Conservation (phyloP, 2,888 invertebrate genomes). For the Atethmia centrago region DNA sequence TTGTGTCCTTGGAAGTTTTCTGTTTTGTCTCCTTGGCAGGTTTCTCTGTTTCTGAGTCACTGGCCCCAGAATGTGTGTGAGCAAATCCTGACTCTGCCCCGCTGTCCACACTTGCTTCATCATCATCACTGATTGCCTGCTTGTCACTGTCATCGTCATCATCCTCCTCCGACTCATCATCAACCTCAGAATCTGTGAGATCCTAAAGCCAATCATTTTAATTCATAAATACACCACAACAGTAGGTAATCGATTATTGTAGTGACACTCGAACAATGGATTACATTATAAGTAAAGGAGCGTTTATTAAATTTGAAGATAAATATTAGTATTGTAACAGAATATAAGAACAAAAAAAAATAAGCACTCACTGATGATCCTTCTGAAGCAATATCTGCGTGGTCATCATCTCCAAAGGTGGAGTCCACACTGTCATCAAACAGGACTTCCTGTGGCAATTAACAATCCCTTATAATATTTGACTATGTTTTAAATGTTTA, state of each 20-base stretch:
- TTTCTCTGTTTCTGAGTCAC: slow-evolving; percentile 71
- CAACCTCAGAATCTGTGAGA: slow-evolving; percentile 79
- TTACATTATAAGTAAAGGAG: slow-evolving; percentile 1
- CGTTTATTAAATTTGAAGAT: background rate
- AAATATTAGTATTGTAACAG: background rate
- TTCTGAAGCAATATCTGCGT: slow-evolving; percentile 68
- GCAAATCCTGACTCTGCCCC: slow-evolving; percentile 83
- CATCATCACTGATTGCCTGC: slow-evolving; percentile 70
- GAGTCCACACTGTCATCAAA: slow-evolving; percentile 91
- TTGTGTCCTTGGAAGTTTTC: slow-evolving; percentile 26
- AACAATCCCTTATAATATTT: background rate
- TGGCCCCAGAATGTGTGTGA: slow-evolving; percentile 68
- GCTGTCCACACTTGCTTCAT: slow-evolving; percentile 81
- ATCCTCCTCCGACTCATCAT: slow-evolving; percentile 74
- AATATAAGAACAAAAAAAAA: background rate
- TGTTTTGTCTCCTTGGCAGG: slow-evolving; percentile 35
- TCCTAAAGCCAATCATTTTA: slow-evolving; percentile 68
- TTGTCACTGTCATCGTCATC: slow-evolving; percentile 73
- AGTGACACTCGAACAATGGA: background rate
- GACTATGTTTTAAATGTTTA: background rate
- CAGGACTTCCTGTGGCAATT: slow-evolving; percentile 79
- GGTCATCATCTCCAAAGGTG: slow-evolving; percentile 80
- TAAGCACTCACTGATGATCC: slow-evolving; percentile 80
- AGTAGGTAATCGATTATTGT: background rate
- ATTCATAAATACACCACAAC: background rate